These are phyloP conservation scores for Pilophorus perplexus DNA, from an alignment of 2,888 invertebrate species.

Conservation along the genomic window DNA sequence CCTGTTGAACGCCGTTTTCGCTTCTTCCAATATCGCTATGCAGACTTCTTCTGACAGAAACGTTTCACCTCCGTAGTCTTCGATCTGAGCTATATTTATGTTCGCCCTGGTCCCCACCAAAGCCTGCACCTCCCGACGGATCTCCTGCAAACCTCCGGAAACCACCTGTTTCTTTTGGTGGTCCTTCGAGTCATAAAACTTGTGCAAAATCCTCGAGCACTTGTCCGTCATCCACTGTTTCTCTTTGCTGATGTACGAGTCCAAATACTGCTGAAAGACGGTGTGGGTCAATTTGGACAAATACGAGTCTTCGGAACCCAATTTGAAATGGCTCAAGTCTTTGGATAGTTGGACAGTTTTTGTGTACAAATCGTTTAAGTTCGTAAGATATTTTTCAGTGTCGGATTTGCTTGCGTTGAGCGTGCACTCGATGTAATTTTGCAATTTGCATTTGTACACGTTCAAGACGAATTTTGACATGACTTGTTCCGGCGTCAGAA, in stretches of 20 bases:
- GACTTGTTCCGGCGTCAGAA: constrained; percentile 92
- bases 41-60: constrained; percentile 94
- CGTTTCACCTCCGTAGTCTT: constrained; percentile 95
- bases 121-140: constrained; percentile 89
- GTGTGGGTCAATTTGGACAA: constrained; percentile 73
- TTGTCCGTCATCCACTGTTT: constrained; percentile 73
- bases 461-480: constrained; percentile 97
- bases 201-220: constrained; percentile 69
- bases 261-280: constrained; percentile 76
- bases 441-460: constrained; percentile 83
- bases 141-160: constrained; percentile 83
- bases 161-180: constrained; percentile 93
- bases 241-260: constrained; percentile 75
- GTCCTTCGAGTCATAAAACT: constrained; percentile 87
- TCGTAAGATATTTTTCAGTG: constrained; percentile 82
- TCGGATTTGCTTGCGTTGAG: constrained; percentile 93
- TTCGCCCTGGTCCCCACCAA: constrained; percentile 87
- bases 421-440: constrained; percentile 65
- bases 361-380: constrained; percentile 84
- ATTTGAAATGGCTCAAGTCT: constrained; percentile 70
- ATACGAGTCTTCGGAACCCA: constrained; percentile 75
- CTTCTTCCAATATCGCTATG: constrained; percentile 83
- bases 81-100: constrained; percentile 90
- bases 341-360: constrained; percentile 74
- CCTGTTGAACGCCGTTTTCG: constrained; percentile 83